A percentile compares a stretch with the other conserved stretches of the same genome.
Conservation (phyloP, 2,113 vertebrate species). For the Ammospiza caudacuta region DNA sequence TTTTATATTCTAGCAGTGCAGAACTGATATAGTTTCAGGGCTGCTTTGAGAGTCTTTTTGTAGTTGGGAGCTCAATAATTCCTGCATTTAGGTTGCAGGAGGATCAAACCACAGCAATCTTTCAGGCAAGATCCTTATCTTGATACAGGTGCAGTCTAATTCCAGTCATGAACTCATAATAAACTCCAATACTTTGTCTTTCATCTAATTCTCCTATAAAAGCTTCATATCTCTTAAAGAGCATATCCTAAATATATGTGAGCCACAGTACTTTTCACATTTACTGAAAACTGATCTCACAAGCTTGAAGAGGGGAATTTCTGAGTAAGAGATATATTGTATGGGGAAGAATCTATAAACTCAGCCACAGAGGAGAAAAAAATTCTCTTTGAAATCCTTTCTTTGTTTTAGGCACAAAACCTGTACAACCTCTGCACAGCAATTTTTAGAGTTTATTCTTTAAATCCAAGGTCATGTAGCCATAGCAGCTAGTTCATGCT, state of each 20-base stretch:
- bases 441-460: constrained; percentile 64
- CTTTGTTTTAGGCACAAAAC: constrained; percentile 66
- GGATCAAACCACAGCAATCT: constrained; percentile 38
- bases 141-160: constrained; percentile 6
- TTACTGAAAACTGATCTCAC: constrained; percentile 26
- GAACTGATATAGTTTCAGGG: constrained; percentile 50
- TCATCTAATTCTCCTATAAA: constrained; percentile 52
- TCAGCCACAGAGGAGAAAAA: constrained; percentile 6
- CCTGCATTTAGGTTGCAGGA: constrained; percentile 37
- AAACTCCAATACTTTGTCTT: constrained; percentile 36
- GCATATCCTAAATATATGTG: constrained; percentile 12
- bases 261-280: constrained; percentile 8
- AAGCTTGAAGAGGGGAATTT: background rate
- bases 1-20: constrained; percentile 21
- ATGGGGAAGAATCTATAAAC: constrained; percentile 24
- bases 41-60: constrained; percentile 54
- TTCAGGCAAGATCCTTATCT: constrained; percentile 30
- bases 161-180: constrained; percentile 27
- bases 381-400: constrained; percentile 52
- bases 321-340: background rate
- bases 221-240: constrained; percentile 39
- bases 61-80: constrained; percentile 57
- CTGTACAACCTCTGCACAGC: constrained; percentile 47
- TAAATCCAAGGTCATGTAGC: constrained; percentile 61
- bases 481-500: constrained; percentile 48